Base-by-base conservation (phyloP, 2,888 invertebrate genomes). In the Epistrophe grossulariae region DNA sequence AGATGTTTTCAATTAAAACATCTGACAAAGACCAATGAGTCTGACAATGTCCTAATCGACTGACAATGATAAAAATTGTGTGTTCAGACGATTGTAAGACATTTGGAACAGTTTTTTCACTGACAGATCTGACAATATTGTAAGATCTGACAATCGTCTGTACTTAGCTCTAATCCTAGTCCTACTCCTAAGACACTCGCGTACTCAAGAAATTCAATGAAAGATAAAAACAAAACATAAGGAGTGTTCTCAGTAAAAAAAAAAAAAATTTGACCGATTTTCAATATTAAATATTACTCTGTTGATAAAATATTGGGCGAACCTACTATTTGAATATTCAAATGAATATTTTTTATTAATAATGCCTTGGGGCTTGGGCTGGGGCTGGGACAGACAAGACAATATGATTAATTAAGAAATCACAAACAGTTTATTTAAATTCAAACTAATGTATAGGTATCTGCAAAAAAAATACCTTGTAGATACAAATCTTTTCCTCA, bases 401-500 rank as follows among this genome's bases (percentile, higher is more conserved):
- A 8, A 57, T 57, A 31, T 57, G 31, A 57, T 31, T 57, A 57
- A 57, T 57, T 31, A 35, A 59, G 17, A 6, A 59, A 59, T 10
- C 10, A 59, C 35, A 59, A 59, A 59, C 31, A n/a, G n/a, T 59
- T 1, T 10, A 59, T 35, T 31, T 35, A 17, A 59, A 59, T 17
- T 59, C 10, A 35, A 59, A 35, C 17, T 13, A 1, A 10, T 52
- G 52, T 24, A 52, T 28, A n/a, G 28, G 4, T 28, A 15, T 35
- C 6, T 9, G 35, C 35, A 15, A 55, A 35, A n/a, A 35, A 31
- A 57, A 31, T n/a, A 35, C 10, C 17, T 35, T 59, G n/a, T 11
- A 35, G 31, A 0, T 31, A 35, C 19, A 40, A 60, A 19, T 60
- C 60, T 60, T 60, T 60, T 60, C 60, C 60, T 60, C 13, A 19